These are phyloP conservation scores for Heteromurus nitidus DNA, from an alignment of 2,888 invertebrate species.

Conservation along the genomic window DNA sequence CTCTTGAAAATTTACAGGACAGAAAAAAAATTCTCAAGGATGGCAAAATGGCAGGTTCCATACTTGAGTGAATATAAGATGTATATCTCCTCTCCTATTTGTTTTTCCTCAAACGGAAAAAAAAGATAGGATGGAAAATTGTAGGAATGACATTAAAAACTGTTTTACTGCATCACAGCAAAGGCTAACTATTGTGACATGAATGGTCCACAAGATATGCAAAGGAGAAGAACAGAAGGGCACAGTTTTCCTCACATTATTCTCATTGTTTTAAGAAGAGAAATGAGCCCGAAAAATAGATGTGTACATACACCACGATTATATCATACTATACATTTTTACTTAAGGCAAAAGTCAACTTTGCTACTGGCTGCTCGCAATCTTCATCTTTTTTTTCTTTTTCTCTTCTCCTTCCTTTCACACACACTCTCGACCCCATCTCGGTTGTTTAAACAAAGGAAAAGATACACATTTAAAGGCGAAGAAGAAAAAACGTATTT, in stretches of 20 bases:
- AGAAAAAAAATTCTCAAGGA: not conserved
- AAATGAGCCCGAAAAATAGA: constrained; percentile 27
- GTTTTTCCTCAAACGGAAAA: constrained; percentile 24
- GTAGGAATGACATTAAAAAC: constrained; percentile 48
- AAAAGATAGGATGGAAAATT: constrained; percentile 25
- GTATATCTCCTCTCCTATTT: constrained; percentile 11
- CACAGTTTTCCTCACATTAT: not conserved
- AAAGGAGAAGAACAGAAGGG: constrained; percentile 4
- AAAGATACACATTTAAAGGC: not conserved
- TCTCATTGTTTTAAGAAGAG: constrained; percentile 21
- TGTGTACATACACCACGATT: too few species aligned
- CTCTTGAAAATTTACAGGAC: not conserved
- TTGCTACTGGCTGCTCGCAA: not conserved
- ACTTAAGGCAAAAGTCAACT: constrained; percentile 12
- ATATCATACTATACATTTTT: too few species aligned
- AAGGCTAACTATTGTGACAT: not conserved
- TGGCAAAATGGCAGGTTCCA: constrained; percentile 36
- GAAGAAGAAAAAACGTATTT: not conserved
- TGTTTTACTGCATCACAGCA: constrained; percentile 40
- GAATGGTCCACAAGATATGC: not conserved
- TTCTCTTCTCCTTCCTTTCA: too few species aligned
- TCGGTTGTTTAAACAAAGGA: constrained; percentile 15
- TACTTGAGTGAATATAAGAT: constrained; percentile 39
- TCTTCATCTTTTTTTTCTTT: not conserved
- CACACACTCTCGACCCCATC: too few species aligned